Evolutionary conservation across 2,797 vertebrate species (phyloP), one percentile per base, ranked within the genome.

Genomic region (Mycteria americana): DNA sequence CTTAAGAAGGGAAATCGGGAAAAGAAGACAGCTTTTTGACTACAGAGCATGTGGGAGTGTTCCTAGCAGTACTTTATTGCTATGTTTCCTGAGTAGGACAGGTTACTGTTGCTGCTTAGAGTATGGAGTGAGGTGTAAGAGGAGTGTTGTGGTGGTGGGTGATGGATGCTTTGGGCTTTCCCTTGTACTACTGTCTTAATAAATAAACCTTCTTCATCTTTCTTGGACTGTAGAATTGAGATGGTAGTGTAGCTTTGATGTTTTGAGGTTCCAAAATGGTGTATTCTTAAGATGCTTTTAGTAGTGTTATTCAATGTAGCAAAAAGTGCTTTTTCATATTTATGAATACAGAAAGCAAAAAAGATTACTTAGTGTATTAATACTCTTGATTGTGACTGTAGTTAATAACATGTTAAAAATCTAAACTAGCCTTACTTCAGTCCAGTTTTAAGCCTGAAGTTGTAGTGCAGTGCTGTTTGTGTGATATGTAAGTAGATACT

Each of bases 61-160:
- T 30, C 16, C 15, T 10, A 16, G 48, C 24, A 18, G 33, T 48
- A 1, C 2, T 11, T 70, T 43, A 33, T 25, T 24, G 7, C 3
- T 1, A 0, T 10, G 4, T 43, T 45, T 33, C 13, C 11, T 27
- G 12, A 10, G 9, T n/a, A 10, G 64, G 11, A 6, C 4, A 41
- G 10, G 23, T 30, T 68, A 1, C 3, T 50, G 11, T 35, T 37
- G 39, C 28, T 37, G 25, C 10, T 21, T 50, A 14, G 18, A 30
- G 33, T 17, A 7, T 13, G 19, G 25, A n/a, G 19, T 3, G 13
- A 25, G 17, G 28, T 35, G 22, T n/a, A 4, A 43, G 51, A 41
- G 22, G 8, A 4, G 10, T 13, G 39, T 23, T 28, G 25, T 48
- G 57, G 13, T 31, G 35, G 43, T 35, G 31, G 18, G 6, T 35